Evolutionary conservation across 2,113 vertebrate species (phyloP).

Genomic region (Lepus americanus): DNA sequence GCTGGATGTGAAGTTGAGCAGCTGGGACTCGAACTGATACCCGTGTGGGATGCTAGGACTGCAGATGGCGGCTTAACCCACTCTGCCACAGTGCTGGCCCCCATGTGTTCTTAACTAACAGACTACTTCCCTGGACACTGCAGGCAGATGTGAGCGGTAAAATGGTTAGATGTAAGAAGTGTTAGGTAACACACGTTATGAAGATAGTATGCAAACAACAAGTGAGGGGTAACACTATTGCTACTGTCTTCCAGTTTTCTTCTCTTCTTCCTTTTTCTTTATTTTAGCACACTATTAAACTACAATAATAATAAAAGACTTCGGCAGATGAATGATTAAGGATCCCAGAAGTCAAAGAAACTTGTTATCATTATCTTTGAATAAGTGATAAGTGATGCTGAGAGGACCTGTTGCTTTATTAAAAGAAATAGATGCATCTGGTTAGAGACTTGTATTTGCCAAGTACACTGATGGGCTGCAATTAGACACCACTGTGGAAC

Average conservation of each 20-base stretch:
- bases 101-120: not conserved
- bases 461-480: slow-evolving; percentile 73
- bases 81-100: too few relatives aligned
- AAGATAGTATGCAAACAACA: not conserved
- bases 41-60: too few relatives aligned
- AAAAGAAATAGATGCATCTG: slow-evolving; percentile 62
- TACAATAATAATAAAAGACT: not conserved
- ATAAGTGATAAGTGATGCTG: slow-evolving; percentile 16
- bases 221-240: not conserved
- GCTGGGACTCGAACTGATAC: too few relatives aligned
- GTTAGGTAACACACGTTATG: not conserved
- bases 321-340: not conserved
- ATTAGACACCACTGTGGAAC: slow-evolving; percentile 65
- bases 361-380: slow-evolving; percentile 30
- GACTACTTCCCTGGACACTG: not conserved
- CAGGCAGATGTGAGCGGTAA: not conserved
- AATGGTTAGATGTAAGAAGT: not conserved
- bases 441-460: slow-evolving; percentile 75
- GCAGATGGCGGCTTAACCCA: too few relatives aligned
- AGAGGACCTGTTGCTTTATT: slow-evolving; percentile 72
- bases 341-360: slow-evolving; percentile 61
- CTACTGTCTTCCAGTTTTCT: not conserved
- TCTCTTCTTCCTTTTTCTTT: not conserved
- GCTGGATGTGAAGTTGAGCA: too few relatives aligned
- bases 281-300: not conserved